phyloP scores from a whole-genome alignment of 2,888 invertebrate genomes.

The Trileptium ribeirensis region DNA sequence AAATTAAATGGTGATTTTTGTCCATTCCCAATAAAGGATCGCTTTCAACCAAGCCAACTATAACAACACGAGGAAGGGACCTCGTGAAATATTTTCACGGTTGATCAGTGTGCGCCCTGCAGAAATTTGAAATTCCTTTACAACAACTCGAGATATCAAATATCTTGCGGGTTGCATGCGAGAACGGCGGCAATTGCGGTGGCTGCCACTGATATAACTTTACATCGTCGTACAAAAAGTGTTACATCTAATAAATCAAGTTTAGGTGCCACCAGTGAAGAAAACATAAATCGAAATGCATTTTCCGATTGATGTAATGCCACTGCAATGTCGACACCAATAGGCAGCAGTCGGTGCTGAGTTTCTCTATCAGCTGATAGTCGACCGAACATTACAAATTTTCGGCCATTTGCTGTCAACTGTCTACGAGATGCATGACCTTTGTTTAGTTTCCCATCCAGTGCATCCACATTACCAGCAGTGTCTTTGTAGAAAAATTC shows the following conservation, averaged over 20 bases:
- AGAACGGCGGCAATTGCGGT: background rate
- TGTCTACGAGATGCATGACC: background rate
- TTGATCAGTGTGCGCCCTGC: background rate
- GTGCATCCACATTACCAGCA: background rate
- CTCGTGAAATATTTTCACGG: background rate
- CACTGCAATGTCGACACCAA: background rate
- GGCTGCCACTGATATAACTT: background rate
- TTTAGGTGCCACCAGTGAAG: background rate
- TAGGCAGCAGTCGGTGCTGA: background rate
- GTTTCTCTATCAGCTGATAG: background rate
- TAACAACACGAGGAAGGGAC: background rate
- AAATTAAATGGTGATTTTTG: background rate
- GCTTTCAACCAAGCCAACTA: background rate
- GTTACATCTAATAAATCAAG: background rate
- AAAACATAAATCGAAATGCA: background rate
- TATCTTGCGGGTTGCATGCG: background rate
- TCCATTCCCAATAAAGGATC: background rate
- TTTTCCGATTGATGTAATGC: background rate
- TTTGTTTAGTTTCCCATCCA: background rate
- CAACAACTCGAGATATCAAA: background rate
- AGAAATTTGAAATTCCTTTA: slow-evolving; percentile 1
- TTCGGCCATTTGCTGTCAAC: background rate
- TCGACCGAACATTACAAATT: background rate
- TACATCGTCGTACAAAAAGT: background rate
- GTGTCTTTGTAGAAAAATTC: slow-evolving; percentile 2